Evolutionary conservation across 2,113 vertebrate genomes (phyloP), one percentile per base, ranked within the genome.

Genomic region (Bostrychus sinensis): DNA sequence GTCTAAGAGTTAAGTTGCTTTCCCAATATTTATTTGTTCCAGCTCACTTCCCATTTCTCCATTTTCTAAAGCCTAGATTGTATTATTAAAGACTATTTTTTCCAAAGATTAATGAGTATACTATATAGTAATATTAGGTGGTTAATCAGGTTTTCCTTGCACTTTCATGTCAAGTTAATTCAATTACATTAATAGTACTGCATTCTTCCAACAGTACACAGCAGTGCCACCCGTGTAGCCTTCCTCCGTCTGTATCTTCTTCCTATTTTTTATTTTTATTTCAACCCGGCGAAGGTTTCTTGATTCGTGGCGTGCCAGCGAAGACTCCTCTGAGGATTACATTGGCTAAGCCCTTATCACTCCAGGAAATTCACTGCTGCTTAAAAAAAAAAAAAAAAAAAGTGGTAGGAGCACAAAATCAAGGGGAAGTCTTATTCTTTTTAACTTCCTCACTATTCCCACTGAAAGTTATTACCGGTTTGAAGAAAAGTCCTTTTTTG

Each of bases 281-380:
- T 1, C 0, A 3, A 70, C 61, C 25, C 80, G 56, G 83, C 74
- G 81, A 89, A 87, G 82, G 84, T 81, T 85, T 89, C 89, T 88
- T 89, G 88, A 85, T 90, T 91, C 88, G 85, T 87, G 59, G 78
- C 75, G 82, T 88, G 84, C 85, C 85, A 83, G 84, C 88, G 86
- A 90, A 86, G 82, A 77, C 83, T 78, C 87, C 89, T 90, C 81
- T 68, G 84, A 89, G 90, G 90, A 92, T 92, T 92, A 92, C 91
- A 91, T 83, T 88, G 88, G 87, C 89, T 92, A 89, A 91, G 89
- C 90, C 81, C 88, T 92, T 91, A 92, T 92, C 91, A 90, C 90
- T 89, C 84, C 88, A 85, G 88, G 86, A 91, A 92, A 91, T 89
- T 91, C 91, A 90, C 84, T 89, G 89, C 80, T 89, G 89, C 89